These are phyloP conservation scores for Craniophora ligustri DNA, from an alignment of 2,888 invertebrate species.

Conservation along the genomic window DNA sequence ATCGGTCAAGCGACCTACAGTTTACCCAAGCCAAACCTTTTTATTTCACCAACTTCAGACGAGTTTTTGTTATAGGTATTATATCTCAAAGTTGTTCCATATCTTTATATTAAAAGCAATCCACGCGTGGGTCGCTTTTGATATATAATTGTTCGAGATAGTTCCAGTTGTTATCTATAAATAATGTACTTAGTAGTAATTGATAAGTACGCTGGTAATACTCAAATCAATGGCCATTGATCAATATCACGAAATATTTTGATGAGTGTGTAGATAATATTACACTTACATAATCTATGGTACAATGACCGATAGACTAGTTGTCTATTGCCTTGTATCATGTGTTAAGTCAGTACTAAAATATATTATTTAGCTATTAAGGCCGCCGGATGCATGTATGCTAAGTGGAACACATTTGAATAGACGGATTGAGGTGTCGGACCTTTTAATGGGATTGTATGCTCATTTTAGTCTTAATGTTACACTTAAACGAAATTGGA, in stretches of 20 bases:
- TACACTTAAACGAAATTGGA: slow-evolving; percentile 43
- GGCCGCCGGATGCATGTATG: slow-evolving; percentile 73
- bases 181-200: slow-evolving; percentile 17
- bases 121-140: slow-evolving; percentile 53
- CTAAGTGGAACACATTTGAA: slow-evolving; percentile 72
- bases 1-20: no score
- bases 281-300: slow-evolving; percentile 50
- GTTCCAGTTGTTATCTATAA: slow-evolving; percentile 38
- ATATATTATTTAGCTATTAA: slow-evolving; percentile 66
- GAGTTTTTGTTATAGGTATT: no score
- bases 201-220: slow-evolving; percentile 45
- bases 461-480: slow-evolving; percentile 40
- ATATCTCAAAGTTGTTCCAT: no score
- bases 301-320: slow-evolving; percentile 71
- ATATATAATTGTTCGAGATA: slow-evolving; percentile 63
- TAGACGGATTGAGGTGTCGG: slow-evolving; percentile 60
- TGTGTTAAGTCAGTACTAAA: slow-evolving; percentile 48
- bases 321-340: slow-evolving; percentile 41
- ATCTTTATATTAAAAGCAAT: slow-evolving; percentile 17
- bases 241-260: slow-evolving; percentile 65
- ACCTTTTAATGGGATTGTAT: slow-evolving; percentile 37
- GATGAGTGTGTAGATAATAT: slow-evolving; percentile 45
- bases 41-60: no score
- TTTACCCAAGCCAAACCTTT: no score
- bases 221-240: slow-evolving; percentile 66